A percentile compares a stretch with the other conserved stretches of the same genome.
Conservation (phyloP, 2,888 invertebrate genomes). For the Agriopis leucophaearia region DNA sequence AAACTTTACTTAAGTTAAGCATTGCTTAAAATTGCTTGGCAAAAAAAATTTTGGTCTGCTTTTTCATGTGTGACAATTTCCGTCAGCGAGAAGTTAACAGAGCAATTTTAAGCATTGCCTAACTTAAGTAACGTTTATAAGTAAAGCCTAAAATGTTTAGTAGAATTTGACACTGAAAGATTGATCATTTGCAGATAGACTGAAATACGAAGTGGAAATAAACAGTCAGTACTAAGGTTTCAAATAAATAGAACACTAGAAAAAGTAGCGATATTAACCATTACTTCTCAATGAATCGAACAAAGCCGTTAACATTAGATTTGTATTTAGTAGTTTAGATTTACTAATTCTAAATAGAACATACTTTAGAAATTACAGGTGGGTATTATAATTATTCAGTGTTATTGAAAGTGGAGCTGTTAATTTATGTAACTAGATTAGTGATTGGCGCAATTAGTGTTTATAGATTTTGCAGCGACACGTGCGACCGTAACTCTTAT, state of each 20-base stretch:
- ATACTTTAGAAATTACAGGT: conserved; percentile 20
- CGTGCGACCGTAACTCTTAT: conserved; percentile 21
- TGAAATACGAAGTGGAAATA: conserved; percentile 69
- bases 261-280: conserved; percentile 21
- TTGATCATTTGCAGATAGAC: conserved; percentile 66
- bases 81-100: too few species aligned
- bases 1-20: too few species aligned
- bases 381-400: conserved; percentile 19
- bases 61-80: too few species aligned
- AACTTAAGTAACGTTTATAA: too few species aligned
- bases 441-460: conserved; percentile 22
- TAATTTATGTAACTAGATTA: conserved; percentile 40
- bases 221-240: conserved; percentile 68
- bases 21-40: too few species aligned
- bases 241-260: conserved; percentile 30
- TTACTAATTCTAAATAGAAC: conserved; percentile 17
- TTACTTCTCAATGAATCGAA: conserved; percentile 9
- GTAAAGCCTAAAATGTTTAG: too few species aligned
- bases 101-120: too few species aligned
- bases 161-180: conserved; percentile 18
- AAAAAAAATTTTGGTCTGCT: too few species aligned
- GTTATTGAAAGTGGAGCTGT: conserved; percentile 27
- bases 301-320: conserved; percentile 25
- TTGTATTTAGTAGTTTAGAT: conserved; percentile 26
- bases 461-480: conserved; percentile 15